Evolutionary conservation across 2,888 invertebrate genomes (phyloP), one percentile per base, ranked within the genome.

Genomic region (Dynastes hyllus): DNA sequence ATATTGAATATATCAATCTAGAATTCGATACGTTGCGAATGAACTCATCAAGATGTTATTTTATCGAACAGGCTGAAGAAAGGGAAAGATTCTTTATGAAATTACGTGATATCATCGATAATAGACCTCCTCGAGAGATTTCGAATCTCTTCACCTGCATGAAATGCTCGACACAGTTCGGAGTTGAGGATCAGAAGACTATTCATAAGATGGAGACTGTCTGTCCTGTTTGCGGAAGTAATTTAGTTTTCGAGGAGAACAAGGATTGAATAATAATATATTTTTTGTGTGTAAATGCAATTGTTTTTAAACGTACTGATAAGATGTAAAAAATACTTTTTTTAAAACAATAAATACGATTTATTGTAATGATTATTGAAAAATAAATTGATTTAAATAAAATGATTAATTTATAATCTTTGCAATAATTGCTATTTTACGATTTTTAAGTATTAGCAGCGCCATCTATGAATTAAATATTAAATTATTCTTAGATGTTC

Each of bases 101-200:
- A 75, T 80, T 89, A 2, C 82, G 83, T n/a, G 82, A 84, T 40
- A 85, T 86, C 61, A 84, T 87, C 40, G 81, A 83, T 6, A 83
- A 81, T 65, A 83, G 83, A 69, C 82, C 82, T 11, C 81, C 82
- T 40, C 83, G 83, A 71, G 89, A 91, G 87, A 91, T 90, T 79
- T 90, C 91, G 83, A 89, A 87, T 37, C 85, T 90, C 2, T 92
- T 90, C 84, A 89, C 89, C 81, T 94, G 94, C 85, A 91, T 93
- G 85, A 93, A 92, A 85, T 94, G 94, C 83, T 90, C 91, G 2
- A 90, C 91, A 9, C 90, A 92, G 81, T 94, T 94, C 86, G 91
- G 91, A 1, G 89, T 90, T 79, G 92, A 92, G 61, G 85, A 84
- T 77, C 84, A 81, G 32, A 84, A 81, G 51, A 82, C 81, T 27